phyloP scores from a whole-genome alignment of 35 echinoderm and acorn worm species.

The Amphiura filiformis region DNA sequence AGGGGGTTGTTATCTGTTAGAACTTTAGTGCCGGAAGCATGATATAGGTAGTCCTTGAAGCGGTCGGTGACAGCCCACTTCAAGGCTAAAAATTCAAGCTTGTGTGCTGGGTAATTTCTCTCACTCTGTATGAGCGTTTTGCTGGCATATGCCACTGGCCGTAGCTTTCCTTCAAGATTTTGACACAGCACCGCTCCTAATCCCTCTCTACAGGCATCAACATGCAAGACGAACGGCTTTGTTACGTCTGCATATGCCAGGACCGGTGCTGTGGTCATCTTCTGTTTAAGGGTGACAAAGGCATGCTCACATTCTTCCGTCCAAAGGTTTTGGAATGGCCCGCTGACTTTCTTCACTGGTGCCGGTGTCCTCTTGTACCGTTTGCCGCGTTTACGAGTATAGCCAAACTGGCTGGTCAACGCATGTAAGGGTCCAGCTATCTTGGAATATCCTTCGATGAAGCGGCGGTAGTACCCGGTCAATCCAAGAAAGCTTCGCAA shows the following conservation, averaged over 20 bases:
- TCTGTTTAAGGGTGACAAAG: constrained; percentile 1
- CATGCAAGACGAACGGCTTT: constrained; percentile 23
- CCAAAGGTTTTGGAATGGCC: constrained; percentile 8
- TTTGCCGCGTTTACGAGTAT: background rate
- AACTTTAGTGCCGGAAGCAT: too few relatives aligned
- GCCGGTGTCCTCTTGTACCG: background rate
- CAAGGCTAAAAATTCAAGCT: constrained; percentile 37
- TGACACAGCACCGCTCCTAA: constrained; percentile 52
- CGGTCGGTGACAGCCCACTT: constrained; percentile 39
- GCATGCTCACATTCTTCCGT: background rate
- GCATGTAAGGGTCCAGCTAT: constrained; percentile 66
- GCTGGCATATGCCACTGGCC: constrained; percentile 44
- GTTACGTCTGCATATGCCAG: too few relatives aligned
- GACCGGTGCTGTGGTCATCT: constrained; percentile 8
- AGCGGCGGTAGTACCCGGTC: constrained; percentile 59
- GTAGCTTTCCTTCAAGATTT: background rate
- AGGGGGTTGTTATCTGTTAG: too few relatives aligned
- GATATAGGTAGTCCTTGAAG: constrained; percentile 50
- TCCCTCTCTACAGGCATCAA: constrained; percentile 34
- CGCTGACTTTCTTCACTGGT: background rate
- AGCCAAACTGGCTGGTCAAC: too few relatives aligned
- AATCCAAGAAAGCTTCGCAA: constrained; percentile 59
- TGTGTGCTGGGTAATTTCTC: constrained; percentile 45
- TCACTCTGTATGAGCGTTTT: constrained; percentile 35
- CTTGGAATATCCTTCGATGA: constrained; percentile 56